Evolutionary conservation across 2,888 invertebrate species (phyloP), one percentile per base, ranked within the genome.

Genomic region (Trisateles emortualis): DNA sequence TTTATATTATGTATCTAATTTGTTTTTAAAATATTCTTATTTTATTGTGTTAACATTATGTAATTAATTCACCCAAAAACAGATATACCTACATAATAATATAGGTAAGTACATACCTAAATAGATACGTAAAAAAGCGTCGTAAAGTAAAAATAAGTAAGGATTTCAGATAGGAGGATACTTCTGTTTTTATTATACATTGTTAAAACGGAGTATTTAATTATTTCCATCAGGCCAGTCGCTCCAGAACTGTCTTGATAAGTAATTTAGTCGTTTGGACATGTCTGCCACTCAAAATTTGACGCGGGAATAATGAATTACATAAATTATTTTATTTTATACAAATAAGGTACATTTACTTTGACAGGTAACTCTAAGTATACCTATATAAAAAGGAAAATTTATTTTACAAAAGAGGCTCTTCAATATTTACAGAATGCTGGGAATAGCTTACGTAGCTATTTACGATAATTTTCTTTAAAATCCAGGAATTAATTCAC

Each of bases 231-330:
- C 1, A 13, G 49, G 35, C 36, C 49, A 36, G 35, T 8, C 19
- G 29, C 29, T 36, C 33, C 33, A 49, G 49, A 49, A 42, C 42
- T 42, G 36, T 48, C 41, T 35, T 26, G 42, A 49, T 42, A 42
- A n/a, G n/a, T n/a, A n/a, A 42, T 35, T 42, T 10, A 35, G 32
- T 17, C 16, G 19, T n/a, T 17, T 35, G 8, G 42, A 49, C 40
- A 17, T 35, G 4, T n/a, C 42, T 49, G 49, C 36, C 49, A 43
- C 49, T 49, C 30, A 38, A 17, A n/a, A 6, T 22, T n/a, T 42
- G 29, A 38, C 29, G n/a, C 4, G 11, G 29, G 29, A 22, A 48
- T 29, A 29, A 36, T 35, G 16, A 36, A 36, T 19, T 3, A 19
- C 19, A 19, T 19, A n/a, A n/a, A n/a, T n/a, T n/a, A n/a, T 49